Conservation (phyloP, 1,140 invertebrate species). For the Daktulosphaira vitifoliae region DNA sequence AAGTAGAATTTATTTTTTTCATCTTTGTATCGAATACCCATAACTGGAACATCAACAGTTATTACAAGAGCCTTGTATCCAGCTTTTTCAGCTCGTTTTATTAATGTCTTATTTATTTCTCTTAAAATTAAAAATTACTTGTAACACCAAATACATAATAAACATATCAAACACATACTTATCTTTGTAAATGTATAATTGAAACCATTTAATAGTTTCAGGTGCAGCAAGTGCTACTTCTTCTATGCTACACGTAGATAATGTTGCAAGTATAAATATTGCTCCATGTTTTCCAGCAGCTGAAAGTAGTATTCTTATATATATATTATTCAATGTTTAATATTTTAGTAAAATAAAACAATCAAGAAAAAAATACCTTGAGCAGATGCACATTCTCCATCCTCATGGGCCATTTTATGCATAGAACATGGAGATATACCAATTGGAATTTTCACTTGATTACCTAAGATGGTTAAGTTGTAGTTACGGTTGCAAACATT, state of each 20-base stretch:
- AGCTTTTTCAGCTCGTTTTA: conserved; percentile 69
- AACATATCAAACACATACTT: conserved; percentile 45
- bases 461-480: conserved; percentile 56
- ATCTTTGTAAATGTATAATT: conserved; percentile 82
- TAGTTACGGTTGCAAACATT: conserved; percentile 62
- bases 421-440: conserved; percentile 86
- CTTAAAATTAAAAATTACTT: conserved; percentile 43
- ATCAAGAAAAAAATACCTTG: conserved; percentile 51
- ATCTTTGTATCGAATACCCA: conserved; percentile 72
- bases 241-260: conserved; percentile 80
- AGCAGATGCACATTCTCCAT: conserved; percentile 79
- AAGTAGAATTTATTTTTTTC: conserved; percentile 74
- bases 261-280: conserved; percentile 75
- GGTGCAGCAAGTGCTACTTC: conserved; percentile 72
- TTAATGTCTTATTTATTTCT: conserved; percentile 60
- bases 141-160: neutral
- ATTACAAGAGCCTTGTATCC: conserved; percentile 81
- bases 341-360: neutral
- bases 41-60: conserved; percentile 81
- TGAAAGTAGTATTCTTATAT: conserved; percentile 42
- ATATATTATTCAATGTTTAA: no score
- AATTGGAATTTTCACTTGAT: conserved; percentile 65
- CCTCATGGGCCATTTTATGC: conserved; percentile 84
- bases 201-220: conserved; percentile 73
- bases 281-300: conserved; percentile 64